Conservation (phyloP, 2,888 invertebrate species). For the Orthonevra nobilis region DNA sequence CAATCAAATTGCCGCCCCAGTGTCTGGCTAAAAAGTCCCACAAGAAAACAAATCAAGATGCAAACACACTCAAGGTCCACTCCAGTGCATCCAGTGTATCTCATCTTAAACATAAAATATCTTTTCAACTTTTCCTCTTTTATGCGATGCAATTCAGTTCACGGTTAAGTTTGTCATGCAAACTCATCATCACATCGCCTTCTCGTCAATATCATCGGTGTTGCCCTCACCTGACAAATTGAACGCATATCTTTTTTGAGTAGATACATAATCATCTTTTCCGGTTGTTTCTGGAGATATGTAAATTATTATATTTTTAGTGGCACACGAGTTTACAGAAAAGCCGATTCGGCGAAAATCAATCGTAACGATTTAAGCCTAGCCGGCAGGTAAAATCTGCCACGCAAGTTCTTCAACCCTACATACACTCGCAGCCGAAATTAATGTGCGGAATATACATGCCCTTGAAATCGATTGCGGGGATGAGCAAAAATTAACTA, state of each 20-base stretch:
- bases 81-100: slow-evolving; percentile 4
- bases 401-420: too few relatives aligned
- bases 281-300: neutral
- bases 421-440: too few relatives aligned
- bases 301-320: too few relatives aligned
- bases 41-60: slow-evolving; percentile 34
- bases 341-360: too few relatives aligned
- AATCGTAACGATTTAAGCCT: too few relatives aligned
- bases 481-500: slow-evolving; percentile 14
- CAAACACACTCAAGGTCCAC: slow-evolving; percentile 23
- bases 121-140: neutral
- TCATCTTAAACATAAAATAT: slow-evolving; percentile 6
- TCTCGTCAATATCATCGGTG: slow-evolving; percentile 15
- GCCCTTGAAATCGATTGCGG: slow-evolving; percentile 15
- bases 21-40: slow-evolving; percentile 56
- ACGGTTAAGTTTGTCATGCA: slow-evolving; percentile 38
- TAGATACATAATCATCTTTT: neutral
- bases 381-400: too few relatives aligned
- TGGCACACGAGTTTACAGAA: too few relatives aligned
- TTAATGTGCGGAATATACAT: neutral
- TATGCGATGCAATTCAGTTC: slow-evolving; percentile 29
- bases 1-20: slow-evolving; percentile 35
- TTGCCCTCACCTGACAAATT: neutral
- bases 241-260: slow-evolving; percentile 5
- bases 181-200: slow-evolving; percentile 15